A percentile compares a stretch with the other conserved stretches of the same genome.
phyloP scores from a whole-genome alignment of 2,888 invertebrate genomes.

The Agrilus biguttatus region DNA sequence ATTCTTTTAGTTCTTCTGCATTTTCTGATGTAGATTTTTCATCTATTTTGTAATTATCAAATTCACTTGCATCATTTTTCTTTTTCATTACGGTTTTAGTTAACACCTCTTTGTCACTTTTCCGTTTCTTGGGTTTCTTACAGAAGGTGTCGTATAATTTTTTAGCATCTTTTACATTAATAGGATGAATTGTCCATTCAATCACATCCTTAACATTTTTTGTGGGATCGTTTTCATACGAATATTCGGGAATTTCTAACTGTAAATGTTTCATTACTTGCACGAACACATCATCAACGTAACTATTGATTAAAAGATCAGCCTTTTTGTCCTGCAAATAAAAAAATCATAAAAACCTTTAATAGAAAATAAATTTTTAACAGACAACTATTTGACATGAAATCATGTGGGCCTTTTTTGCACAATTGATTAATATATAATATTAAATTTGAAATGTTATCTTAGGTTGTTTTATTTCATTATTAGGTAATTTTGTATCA shows the following conservation, averaged over 20 bases:
- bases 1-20: no score
- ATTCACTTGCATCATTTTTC: constrained; percentile 8
- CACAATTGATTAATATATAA: background rate
- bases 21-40: no score
- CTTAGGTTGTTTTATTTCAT: background rate
- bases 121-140: constrained; percentile 23
- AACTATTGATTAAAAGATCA: constrained; percentile 74
- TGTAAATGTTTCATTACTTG: constrained; percentile 60
- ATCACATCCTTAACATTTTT: constrained; percentile 34
- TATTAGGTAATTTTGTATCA: background rate
- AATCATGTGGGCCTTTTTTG: no score
- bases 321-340: constrained; percentile 73
- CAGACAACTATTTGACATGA: no score
- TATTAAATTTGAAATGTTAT: background rate
- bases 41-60: background rate
- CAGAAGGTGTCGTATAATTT: constrained; percentile 41
- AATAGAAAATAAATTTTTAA: no score
- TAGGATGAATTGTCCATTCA: constrained; percentile 61
- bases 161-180: constrained; percentile 45
- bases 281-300: constrained; percentile 71
- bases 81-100: constrained; percentile 10
- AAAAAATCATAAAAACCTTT: constrained; percentile 7
- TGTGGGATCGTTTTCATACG: constrained; percentile 49
- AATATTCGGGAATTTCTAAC: constrained; percentile 60
- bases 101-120: constrained; percentile 9